Evolutionary conservation across 2,797 vertebrate species (phyloP).

Genomic region (Iguana delicatissima): DNA sequence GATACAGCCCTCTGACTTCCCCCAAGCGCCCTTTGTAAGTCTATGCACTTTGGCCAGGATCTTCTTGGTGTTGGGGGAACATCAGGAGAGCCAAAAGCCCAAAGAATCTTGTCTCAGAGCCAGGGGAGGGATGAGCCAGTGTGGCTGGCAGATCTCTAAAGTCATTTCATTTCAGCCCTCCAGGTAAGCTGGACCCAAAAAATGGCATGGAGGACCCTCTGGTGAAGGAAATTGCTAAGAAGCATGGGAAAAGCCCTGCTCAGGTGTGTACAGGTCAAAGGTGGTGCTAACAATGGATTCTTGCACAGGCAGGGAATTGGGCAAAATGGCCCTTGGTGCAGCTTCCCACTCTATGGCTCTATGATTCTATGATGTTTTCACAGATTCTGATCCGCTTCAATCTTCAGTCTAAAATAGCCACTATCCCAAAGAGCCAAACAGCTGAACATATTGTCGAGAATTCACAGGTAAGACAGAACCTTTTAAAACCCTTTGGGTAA

Average conservation of each 20-base stretch:
- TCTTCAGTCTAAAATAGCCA: neutral
- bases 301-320: too few species aligned
- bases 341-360: too few species aligned
- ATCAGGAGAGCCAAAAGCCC: too few species aligned
- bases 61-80: too few species aligned
- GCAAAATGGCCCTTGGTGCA: too few species aligned
- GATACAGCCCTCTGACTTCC: slow-evolving; percentile 33
- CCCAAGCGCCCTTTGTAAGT: slow-evolving; percentile 23
- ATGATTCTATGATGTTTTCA: neutral
- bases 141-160: neutral
- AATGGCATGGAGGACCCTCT: slow-evolving; percentile 23
- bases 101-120: neutral
- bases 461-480: neutral
- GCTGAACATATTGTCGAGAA: slow-evolving; percentile 18
- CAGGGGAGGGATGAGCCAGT: neutral
- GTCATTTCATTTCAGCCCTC: neutral
- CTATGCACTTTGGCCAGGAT: too few species aligned
- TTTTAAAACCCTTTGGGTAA: too few species aligned
- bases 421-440: slow-evolving; percentile 15
- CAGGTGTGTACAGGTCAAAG: neutral
- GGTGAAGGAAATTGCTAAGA: slow-evolving; percentile 13
- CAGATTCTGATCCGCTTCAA: slow-evolving; percentile 24
- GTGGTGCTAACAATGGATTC: too few species aligned
- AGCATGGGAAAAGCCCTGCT: slow-evolving; percentile 13
- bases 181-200: neutral